Percentiles rank a stretch among this genome's conserved stretches.
Evolutionary conservation across 2,113 vertebrate species (phyloP).

Genomic region (Lynx canadensis): DNA sequence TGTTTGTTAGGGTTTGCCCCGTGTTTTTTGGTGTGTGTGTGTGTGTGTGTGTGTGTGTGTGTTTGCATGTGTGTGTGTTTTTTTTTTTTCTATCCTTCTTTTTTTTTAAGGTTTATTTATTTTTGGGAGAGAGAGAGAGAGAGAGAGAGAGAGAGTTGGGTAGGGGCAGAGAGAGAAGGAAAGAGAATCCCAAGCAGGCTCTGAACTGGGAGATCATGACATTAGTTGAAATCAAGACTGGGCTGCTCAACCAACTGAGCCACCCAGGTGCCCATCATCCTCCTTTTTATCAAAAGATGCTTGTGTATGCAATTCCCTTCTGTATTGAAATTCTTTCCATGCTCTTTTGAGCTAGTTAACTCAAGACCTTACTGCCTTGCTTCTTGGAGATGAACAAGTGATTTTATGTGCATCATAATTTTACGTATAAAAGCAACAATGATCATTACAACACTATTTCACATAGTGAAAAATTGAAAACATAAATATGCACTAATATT

Average conservation of each 20-base stretch:
- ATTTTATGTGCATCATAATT: neutral
- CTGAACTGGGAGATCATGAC: too few relatives aligned
- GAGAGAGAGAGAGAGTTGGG: too few relatives aligned
- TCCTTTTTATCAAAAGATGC: neutral
- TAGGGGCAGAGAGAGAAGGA: too few relatives aligned
- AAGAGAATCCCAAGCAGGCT: too few relatives aligned
- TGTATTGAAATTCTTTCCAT: neutral
- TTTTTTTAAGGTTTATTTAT: too few relatives aligned
- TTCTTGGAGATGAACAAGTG: neutral
- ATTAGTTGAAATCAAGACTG: too few relatives aligned
- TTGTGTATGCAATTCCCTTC: neutral
- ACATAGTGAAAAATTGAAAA: neutral
- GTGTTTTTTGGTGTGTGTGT: neutral
- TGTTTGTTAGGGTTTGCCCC: neutral
- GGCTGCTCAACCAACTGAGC: too few relatives aligned
- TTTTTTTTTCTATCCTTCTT: too few relatives aligned
- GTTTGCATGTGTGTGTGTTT: too few relatives aligned
- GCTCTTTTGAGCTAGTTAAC: neutral
- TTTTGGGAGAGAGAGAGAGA: too few relatives aligned
- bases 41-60: too few relatives aligned
- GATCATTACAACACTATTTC: neutral
- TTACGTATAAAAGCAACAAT: neutral
- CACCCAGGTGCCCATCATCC: neutral
- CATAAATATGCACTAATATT: constrained; percentile 29
- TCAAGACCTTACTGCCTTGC: neutral